Evolutionary conservation across 2,113 vertebrate genomes (phyloP).

Genomic region (Melanocharis versteri): DNA sequence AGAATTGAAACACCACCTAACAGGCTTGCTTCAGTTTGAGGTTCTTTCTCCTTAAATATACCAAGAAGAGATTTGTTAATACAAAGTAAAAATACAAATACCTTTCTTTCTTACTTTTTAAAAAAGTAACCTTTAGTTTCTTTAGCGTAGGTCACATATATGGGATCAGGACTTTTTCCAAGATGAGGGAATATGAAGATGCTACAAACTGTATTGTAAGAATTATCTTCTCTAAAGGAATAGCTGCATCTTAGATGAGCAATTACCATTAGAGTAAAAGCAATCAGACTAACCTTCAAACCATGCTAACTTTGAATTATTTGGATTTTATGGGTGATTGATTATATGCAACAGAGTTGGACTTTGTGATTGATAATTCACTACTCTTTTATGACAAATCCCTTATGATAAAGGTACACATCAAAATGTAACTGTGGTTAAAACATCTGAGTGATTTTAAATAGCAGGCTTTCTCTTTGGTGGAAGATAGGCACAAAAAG

Average conservation of each 20-base stretch:
- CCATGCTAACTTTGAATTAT: not conserved
- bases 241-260: not conserved
- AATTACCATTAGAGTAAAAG: not conserved
- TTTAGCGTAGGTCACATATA: not conserved
- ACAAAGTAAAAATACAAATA: not conserved
- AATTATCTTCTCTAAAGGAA: not conserved
- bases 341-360: not conserved
- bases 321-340: not conserved
- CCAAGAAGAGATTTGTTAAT: not conserved
- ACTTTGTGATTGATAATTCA: not conserved
- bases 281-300: not conserved
- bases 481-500: not conserved
- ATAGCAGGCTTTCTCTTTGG: not conserved
- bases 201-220: not conserved
- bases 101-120: not conserved
- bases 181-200: not conserved
- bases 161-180: not conserved
- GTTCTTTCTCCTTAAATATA: not conserved
- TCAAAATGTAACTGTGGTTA: not conserved
- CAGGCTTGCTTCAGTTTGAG: not conserved
- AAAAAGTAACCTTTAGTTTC: not conserved
- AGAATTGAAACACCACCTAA: not conserved
- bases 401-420: not conserved
- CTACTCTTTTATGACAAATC: not conserved
- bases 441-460: not conserved